These are phyloP conservation scores for Phalacrocorax brasilianus DNA, from an alignment of 2,113 vertebrate species.

Conservation along the genomic window DNA sequence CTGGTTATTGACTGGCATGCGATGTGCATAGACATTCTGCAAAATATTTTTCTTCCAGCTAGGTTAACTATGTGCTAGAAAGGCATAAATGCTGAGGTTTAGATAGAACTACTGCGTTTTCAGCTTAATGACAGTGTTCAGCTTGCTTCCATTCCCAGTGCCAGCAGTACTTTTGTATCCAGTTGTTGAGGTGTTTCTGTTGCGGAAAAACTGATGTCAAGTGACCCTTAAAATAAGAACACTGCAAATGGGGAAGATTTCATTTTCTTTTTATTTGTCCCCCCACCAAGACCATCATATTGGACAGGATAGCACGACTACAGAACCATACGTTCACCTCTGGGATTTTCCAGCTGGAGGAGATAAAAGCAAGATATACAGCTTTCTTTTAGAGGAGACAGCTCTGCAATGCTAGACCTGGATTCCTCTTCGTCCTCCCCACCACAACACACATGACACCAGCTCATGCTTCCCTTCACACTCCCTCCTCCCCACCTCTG, in stretches of 20 bases:
- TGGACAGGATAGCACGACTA: not conserved
- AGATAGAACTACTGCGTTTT: not conserved
- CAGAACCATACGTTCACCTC: not conserved
- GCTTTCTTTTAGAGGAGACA: not conserved
- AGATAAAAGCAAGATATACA: not conserved
- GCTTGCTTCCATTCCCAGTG: not conserved
- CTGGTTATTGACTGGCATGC: not conserved
- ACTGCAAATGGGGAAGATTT: not conserved
- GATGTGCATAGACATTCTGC: not conserved
- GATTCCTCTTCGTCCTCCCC: not conserved
- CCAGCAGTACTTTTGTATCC: not conserved
- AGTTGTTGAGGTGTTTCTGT: not conserved
- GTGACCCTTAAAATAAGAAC: not conserved
- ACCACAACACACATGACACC: accelerated
- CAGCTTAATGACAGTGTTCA: not conserved
- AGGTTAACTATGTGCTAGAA: not conserved
- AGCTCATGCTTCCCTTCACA: not conserved
- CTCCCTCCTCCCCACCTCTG: not conserved
- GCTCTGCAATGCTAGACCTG: not conserved
- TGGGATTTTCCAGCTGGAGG: not conserved
- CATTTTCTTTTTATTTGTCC: not conserved
- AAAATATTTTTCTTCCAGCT: not conserved
- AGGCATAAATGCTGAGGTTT: not conserved
- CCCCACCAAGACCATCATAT: not conserved
- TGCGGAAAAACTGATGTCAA: not conserved